phyloP scores from a whole-genome alignment of 2,113 vertebrate species.

The Xiphophorus hellerii region DNA sequence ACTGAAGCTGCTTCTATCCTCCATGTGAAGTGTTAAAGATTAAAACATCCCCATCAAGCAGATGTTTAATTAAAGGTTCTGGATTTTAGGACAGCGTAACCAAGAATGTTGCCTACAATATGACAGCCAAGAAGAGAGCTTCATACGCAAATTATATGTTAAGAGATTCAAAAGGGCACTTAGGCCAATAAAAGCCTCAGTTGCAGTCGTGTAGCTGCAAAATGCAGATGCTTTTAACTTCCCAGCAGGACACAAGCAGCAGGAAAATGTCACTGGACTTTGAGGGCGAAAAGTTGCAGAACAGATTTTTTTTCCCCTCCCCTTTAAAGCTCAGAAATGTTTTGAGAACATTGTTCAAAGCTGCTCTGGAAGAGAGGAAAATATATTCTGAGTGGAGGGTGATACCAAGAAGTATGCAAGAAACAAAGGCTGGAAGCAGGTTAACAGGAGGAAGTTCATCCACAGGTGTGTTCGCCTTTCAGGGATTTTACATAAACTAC shows the following conservation, averaged over 20 bases:
- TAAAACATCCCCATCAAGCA: slow-evolving; percentile 2
- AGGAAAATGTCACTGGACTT: slow-evolving; percentile 36
- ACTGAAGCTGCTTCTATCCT: not conserved
- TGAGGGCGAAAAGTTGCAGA: slow-evolving; percentile 27
- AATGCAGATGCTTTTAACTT: slow-evolving; percentile 63
- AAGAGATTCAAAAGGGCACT: slow-evolving; percentile 52
- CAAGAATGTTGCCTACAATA: slow-evolving; percentile 5
- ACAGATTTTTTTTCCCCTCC: slow-evolving; percentile 1
- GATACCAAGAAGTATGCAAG: not conserved
- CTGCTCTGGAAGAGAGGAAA: slow-evolving; percentile 6
- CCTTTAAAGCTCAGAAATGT: slow-evolving; percentile 18
- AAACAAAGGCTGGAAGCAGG: too few species aligned
- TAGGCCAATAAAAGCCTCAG: slow-evolving; percentile 48
- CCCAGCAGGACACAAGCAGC: slow-evolving; percentile 47
- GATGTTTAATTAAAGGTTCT: slow-evolving; percentile 24
- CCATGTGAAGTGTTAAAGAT: slow-evolving; percentile 1
- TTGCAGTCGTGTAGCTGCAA: slow-evolving; percentile 45
- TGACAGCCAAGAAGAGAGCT: slow-evolving; percentile 19
- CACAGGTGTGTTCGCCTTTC: not conserved
- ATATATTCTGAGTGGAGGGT: not conserved
- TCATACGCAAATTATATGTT: slow-evolving; percentile 55
- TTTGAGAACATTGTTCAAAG: slow-evolving; percentile 1
- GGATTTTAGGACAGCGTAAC: slow-evolving; percentile 12
- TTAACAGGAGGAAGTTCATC: not conserved
- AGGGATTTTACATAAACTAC: not conserved